Evolutionary conservation across 2,888 invertebrate genomes (phyloP).

Genomic region (Limenitis camilla): DNA sequence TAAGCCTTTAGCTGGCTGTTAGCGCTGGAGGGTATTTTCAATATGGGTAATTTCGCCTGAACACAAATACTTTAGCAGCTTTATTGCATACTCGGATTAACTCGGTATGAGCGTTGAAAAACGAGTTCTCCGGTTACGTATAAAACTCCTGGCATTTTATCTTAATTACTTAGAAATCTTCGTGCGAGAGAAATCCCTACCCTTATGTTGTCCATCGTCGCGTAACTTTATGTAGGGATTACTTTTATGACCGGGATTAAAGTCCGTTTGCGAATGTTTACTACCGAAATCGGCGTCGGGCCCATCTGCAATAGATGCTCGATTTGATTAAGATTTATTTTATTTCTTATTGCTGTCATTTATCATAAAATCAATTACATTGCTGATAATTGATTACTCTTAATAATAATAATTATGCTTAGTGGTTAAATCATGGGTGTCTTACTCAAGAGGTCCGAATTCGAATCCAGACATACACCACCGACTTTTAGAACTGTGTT

Average conservation of each 20-base stretch:
- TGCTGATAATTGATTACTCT: background rate
- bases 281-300: constrained; percentile 52
- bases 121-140: constrained; percentile 60
- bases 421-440: background rate
- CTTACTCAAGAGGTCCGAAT: background rate
- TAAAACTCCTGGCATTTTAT: constrained; percentile 69
- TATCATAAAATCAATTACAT: constrained; percentile 2
- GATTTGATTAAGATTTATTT: constrained; percentile 28
- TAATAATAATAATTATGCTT: background rate
- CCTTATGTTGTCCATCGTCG: constrained; percentile 73
- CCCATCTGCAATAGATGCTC: constrained; percentile 41
- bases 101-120: constrained; percentile 68
- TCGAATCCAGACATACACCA: background rate
- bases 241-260: constrained; percentile 72
- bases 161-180: constrained; percentile 74
- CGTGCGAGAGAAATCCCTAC: constrained; percentile 66
- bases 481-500: too few species aligned
- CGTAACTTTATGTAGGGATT: constrained; percentile 72
- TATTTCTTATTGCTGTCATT: constrained; percentile 13
- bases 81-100: constrained; percentile 72
- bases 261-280: constrained; percentile 70
- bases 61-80: constrained; percentile 70
- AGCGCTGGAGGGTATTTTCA: constrained; percentile 71
- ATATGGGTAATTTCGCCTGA: constrained; percentile 71
- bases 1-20: constrained; percentile 65